A percentile compares a stretch with the other conserved stretches of the same genome.
Conservation (phyloP, 2,797 vertebrate genomes). For the Pseudochirops corinnae region DNA sequence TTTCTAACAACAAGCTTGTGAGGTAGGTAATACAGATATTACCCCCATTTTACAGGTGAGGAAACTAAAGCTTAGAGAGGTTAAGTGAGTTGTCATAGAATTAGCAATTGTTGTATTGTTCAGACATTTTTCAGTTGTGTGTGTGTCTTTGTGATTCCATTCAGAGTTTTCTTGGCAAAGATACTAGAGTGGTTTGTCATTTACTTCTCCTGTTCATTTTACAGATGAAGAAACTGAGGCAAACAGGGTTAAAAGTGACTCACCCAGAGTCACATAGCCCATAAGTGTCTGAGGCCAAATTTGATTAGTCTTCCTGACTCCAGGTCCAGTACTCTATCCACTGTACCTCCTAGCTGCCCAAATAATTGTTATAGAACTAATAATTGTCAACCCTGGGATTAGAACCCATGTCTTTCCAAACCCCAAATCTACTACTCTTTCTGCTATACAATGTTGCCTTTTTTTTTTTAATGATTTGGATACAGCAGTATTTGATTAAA, state of each 20-base stretch:
- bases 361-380: neutral
- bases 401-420: neutral
- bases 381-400: neutral
- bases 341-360: neutral
- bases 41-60: neutral
- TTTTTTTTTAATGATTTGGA: neutral
- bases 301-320: neutral
- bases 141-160: neutral
- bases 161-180: neutral
- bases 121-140: neutral
- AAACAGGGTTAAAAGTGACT: neutral
- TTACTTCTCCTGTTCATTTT: neutral
- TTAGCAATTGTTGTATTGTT: neutral
- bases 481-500: neutral
- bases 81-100: neutral
- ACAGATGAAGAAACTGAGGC: neutral
- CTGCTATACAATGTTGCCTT: neutral
- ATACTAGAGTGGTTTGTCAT: neutral
- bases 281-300: neutral
- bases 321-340: neutral
- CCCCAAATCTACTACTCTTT: neutral
- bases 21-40: neutral
- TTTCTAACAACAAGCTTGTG: neutral
- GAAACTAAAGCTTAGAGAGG: neutral
- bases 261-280: neutral